Conservation (phyloP, 1,140 invertebrate genomes). For the Neodiprion fabricii region DNA sequence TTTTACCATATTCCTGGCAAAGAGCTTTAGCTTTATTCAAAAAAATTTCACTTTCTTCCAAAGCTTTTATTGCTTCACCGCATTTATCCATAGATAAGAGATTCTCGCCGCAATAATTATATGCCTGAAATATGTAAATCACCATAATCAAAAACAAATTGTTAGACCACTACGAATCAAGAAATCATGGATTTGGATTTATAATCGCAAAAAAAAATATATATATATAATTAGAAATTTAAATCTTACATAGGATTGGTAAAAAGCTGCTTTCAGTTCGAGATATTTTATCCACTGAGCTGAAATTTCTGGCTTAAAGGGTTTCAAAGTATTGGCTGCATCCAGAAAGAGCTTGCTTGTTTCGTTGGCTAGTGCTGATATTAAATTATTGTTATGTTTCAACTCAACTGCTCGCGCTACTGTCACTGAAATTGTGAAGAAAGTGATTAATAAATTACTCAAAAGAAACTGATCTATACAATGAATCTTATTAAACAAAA, state of each 20-base stretch:
- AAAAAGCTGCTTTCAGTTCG: constrained; percentile 71
- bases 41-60: constrained; percentile 68
- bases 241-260: constrained; percentile 69
- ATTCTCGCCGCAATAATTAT: constrained; percentile 72
- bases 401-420: constrained; percentile 75
- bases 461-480: background rate
- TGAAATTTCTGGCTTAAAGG: constrained; percentile 65
- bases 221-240: constrained; percentile 15
- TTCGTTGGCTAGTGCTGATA: constrained; percentile 72
- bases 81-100: constrained; percentile 74
- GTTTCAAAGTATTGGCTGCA: constrained; percentile 66
- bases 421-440: constrained; percentile 64
- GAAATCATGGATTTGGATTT: too few species aligned
- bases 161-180: too few species aligned
- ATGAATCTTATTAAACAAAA: constrained; percentile 8
- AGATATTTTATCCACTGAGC: constrained; percentile 75
- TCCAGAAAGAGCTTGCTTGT: constrained; percentile 70
- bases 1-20: constrained; percentile 69
- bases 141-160: background rate
- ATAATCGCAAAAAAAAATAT: constrained; percentile 10
- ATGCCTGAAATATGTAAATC: constrained; percentile 61
- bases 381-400: constrained; percentile 70
- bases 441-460: constrained; percentile 8
- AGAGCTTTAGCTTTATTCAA: constrained; percentile 64
- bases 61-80: constrained; percentile 72